Percentiles rank a stretch among this genome's conserved stretches.
Evolutionary conservation across 2,797 vertebrate genomes (phyloP).

Genomic region (Botia kubotai): DNA sequence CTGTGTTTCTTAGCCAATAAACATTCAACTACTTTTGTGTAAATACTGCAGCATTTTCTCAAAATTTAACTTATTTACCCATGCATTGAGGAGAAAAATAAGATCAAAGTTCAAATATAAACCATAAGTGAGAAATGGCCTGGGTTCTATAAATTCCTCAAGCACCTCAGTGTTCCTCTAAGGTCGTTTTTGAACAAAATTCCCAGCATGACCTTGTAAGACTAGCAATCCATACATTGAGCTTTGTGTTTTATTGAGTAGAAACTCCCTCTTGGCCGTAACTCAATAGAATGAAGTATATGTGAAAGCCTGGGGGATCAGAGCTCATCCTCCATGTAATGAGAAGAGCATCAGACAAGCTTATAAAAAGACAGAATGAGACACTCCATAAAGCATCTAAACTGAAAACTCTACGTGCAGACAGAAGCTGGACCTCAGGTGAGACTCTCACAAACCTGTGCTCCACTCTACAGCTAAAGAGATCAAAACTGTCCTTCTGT

Average conservation of each 20-base stretch:
- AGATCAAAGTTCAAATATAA: neutral
- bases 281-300: constrained; percentile 2
- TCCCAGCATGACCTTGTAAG: constrained; percentile 20
- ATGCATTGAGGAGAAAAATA: neutral
- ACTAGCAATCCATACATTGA: constrained; percentile 5
- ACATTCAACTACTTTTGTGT: too few species aligned
- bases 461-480: neutral
- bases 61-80: too few species aligned
- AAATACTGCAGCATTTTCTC: too few species aligned
- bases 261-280: constrained; percentile 7
- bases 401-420: neutral
- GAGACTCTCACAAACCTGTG: neutral
- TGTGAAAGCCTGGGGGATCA: neutral
- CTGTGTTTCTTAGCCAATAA: too few species aligned
- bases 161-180: neutral
- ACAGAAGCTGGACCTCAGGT: neutral
- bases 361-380: neutral
- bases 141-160: neutral
- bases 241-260: constrained; percentile 23
- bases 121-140: neutral
- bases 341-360: neutral
- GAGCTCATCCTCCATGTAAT: constrained; percentile 21
- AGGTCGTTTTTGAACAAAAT: neutral
- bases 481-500: neutral
- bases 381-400: neutral